These are phyloP conservation scores for Gallinago solitaria DNA, from an alignment of 2,797 vertebrate genomes.

Conservation along the genomic window DNA sequence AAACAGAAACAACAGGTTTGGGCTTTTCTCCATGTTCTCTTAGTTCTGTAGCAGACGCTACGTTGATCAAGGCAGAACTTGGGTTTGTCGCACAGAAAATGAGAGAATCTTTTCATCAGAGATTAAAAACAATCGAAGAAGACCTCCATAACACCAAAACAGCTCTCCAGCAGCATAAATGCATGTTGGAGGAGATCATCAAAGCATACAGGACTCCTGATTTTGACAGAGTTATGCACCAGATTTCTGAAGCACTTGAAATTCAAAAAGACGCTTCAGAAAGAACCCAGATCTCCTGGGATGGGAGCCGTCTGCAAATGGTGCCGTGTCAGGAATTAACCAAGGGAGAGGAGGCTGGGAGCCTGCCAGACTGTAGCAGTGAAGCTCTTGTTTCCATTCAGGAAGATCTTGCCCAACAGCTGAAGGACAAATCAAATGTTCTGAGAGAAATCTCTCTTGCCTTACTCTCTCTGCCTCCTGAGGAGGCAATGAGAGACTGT, in stretches of 20 bases:
- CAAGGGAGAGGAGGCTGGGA: slow-evolving; percentile 74
- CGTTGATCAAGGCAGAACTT: slow-evolving; percentile 88
- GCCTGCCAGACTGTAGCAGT: slow-evolving; percentile 55
- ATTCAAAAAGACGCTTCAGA: slow-evolving; percentile 53
- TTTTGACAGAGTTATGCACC: slow-evolving; percentile 83
- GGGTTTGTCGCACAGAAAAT: slow-evolving; percentile 86
- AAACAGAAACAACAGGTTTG: slow-evolving; percentile 14
- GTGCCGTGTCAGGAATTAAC: slow-evolving; percentile 77
- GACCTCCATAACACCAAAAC: slow-evolving; percentile 83
- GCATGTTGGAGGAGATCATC: slow-evolving; percentile 82
- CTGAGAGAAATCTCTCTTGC: slow-evolving; percentile 85
- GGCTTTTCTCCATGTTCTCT: slow-evolving; percentile 31
- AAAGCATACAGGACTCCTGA: slow-evolving; percentile 81
- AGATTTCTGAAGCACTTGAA: slow-evolving; percentile 78
- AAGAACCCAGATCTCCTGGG: slow-evolving; percentile 71
- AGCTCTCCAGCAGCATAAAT: slow-evolving; percentile 85
- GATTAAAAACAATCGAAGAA: slow-evolving; percentile 83
- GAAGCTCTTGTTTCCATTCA: slow-evolving; percentile 80
- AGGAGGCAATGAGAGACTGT: slow-evolving; percentile 70
- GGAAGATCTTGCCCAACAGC: slow-evolving; percentile 84
- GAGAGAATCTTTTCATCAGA: slow-evolving; percentile 84
- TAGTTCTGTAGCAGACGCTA: slow-evolving; percentile 64
- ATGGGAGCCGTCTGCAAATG: slow-evolving; percentile 73
- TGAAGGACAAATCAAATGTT: slow-evolving; percentile 86
- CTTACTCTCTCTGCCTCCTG: slow-evolving; percentile 75